A percentile compares a stretch with the other conserved stretches of the same genome.
phyloP scores from a whole-genome alignment of 2,888 invertebrate species.

The Oasisia sp. region DNA sequence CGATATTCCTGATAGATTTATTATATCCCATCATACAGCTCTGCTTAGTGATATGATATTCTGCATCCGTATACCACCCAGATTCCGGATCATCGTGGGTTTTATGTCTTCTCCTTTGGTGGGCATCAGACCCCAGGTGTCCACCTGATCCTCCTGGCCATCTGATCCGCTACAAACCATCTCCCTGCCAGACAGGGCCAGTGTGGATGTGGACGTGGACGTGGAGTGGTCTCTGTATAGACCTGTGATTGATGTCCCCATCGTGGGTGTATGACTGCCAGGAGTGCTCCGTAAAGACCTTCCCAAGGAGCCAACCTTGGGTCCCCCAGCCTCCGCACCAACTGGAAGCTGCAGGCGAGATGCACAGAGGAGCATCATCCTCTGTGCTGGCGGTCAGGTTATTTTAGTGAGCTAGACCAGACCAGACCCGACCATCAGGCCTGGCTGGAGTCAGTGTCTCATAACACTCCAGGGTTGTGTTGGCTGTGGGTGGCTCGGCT shows the following conservation, averaged over 20 bases:
- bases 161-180: not conserved
- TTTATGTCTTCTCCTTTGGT: not conserved
- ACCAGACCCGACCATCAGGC: not conserved
- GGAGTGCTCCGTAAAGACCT: not conserved
- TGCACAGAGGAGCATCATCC: not conserved
- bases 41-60: not conserved
- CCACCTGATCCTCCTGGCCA: not conserved
- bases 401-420: not conserved
- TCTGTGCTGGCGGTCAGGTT: not conserved
- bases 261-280: not conserved
- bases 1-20: not conserved
- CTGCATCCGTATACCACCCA: not conserved
- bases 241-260: not conserved
- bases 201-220: not conserved
- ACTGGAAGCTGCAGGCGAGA: not conserved
- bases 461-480: not conserved
- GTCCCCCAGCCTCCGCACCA: not conserved
- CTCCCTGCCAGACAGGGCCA: not conserved
- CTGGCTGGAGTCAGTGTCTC: not conserved
- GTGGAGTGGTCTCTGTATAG: not conserved
- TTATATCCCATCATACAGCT: not conserved
- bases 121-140: not conserved
- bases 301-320: not conserved
- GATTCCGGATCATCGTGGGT: not conserved
- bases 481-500: not conserved